Evolutionary conservation across 2,888 invertebrate species (phyloP).

Genomic region (Aphodius granarius): DNA sequence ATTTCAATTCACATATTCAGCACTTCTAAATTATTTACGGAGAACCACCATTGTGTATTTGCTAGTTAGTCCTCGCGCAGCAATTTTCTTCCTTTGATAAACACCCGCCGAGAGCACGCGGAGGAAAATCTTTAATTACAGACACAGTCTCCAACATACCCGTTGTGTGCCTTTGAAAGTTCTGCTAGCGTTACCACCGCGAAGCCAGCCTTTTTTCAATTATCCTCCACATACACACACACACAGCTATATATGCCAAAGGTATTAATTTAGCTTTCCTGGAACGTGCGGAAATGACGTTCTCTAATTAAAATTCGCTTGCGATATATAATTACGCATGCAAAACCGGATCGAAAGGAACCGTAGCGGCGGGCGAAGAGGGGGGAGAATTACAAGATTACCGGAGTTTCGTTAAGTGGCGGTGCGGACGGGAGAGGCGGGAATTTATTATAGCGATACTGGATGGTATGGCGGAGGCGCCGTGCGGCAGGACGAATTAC

Average conservation of each 20-base stretch:
- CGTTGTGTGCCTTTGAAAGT: not conserved
- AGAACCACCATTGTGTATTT: not conserved
- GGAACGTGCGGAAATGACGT: not conserved
- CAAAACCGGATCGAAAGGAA: constrained; percentile 9
- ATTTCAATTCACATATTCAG: no score
- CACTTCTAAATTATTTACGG: no score
- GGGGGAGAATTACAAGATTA: constrained; percentile 26
- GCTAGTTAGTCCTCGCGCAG: not conserved
- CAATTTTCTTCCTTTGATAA: not conserved
- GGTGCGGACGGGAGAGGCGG: not conserved
- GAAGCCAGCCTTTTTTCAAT: not conserved
- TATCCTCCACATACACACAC: not conserved
- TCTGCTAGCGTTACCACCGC: not conserved
- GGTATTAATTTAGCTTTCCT: not conserved
- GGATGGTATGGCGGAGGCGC: not conserved
- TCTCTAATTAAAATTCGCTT: constrained; percentile 26
- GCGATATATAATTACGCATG: constrained; percentile 25
- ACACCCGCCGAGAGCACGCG: not conserved
- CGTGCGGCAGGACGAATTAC: not conserved
- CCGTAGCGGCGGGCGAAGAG: constrained; percentile 9
- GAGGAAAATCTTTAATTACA: not conserved
- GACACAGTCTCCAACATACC: not conserved
- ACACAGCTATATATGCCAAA: not conserved
- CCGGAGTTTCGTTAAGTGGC: not conserved
- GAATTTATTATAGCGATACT: not conserved